These are phyloP conservation scores for Zaprionus vittiger DNA, from an alignment of 1,140 invertebrate genomes.

Conservation along the genomic window DNA sequence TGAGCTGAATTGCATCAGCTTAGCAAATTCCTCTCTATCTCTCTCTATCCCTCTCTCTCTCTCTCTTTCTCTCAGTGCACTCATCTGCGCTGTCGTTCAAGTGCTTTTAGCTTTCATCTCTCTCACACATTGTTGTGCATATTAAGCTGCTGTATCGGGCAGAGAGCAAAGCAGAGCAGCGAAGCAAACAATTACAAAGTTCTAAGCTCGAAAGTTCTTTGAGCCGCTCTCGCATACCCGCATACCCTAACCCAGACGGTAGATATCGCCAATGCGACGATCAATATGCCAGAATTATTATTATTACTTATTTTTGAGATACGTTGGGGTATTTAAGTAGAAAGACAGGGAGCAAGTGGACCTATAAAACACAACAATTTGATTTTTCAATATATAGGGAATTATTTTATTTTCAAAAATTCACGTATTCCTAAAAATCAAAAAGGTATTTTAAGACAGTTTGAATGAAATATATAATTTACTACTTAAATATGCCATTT, in stretches of 20 bases:
- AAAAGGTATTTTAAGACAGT: too few relatives aligned
- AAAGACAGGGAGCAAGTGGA: too few relatives aligned
- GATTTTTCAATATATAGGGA: too few relatives aligned
- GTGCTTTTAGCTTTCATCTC: background rate
- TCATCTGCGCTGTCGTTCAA: background rate
- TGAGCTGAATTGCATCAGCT: constrained; percentile 1
- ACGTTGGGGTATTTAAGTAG: too few relatives aligned
- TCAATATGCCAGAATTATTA: background rate
- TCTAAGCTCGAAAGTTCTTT: constrained; percentile 24
- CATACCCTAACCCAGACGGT: background rate
- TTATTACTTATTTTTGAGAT: too few relatives aligned
- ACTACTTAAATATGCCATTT: too few relatives aligned
- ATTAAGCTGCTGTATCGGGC: background rate
- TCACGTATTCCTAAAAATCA: too few relatives aligned
- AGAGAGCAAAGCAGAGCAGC: constrained; percentile 1
- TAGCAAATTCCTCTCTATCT: constrained; percentile 6
- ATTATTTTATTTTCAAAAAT: too few relatives aligned
- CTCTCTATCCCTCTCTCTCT: background rate
- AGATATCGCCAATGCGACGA: background rate
- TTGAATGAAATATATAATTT: too few relatives aligned
- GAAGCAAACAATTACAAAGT: constrained; percentile 46
- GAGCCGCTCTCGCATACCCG: constrained; percentile 5
- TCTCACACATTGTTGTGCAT: background rate
- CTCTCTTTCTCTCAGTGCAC: background rate
- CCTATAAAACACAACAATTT: too few relatives aligned